Conservation (phyloP, 2,888 invertebrate genomes). For the Lingula anatina region DNA sequence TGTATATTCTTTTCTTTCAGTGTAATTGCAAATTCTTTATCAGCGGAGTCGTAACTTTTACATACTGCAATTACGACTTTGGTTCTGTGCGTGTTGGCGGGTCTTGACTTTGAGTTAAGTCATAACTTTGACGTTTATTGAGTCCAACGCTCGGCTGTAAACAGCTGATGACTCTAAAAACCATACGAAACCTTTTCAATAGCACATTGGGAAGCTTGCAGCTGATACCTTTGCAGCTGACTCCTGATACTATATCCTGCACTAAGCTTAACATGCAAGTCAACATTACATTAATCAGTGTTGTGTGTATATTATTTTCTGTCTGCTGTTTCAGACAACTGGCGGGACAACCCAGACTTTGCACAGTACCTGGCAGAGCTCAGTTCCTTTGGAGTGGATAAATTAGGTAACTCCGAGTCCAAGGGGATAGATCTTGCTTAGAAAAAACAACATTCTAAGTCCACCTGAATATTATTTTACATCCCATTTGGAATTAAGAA, state of each 20-base stretch:
- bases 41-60: too few species aligned
- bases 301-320: not conserved
- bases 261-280: too few species aligned
- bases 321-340: constrained; percentile 38
- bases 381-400: constrained; percentile 78
- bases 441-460: too few species aligned
- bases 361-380: constrained; percentile 75
- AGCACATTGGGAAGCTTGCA: not conserved
- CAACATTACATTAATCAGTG: too few species aligned
- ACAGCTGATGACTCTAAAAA: not conserved
- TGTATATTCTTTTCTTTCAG: constrained; percentile 2
- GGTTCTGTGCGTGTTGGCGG: too few species aligned
- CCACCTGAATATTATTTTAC: too few species aligned
- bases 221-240: not conserved
- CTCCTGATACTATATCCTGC: not conserved
- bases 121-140: too few species aligned
- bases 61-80: too few species aligned
- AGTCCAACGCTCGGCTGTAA: too few species aligned
- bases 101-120: not conserved
- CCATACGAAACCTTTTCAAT: not conserved
- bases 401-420: constrained; percentile 67
- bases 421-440: too few species aligned
- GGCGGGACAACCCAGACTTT: constrained; percentile 57
- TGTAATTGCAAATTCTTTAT: not conserved
- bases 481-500: too few species aligned